Conservation (phyloP, 1,140 invertebrate species). For the Neuroterus valhalla region DNA sequence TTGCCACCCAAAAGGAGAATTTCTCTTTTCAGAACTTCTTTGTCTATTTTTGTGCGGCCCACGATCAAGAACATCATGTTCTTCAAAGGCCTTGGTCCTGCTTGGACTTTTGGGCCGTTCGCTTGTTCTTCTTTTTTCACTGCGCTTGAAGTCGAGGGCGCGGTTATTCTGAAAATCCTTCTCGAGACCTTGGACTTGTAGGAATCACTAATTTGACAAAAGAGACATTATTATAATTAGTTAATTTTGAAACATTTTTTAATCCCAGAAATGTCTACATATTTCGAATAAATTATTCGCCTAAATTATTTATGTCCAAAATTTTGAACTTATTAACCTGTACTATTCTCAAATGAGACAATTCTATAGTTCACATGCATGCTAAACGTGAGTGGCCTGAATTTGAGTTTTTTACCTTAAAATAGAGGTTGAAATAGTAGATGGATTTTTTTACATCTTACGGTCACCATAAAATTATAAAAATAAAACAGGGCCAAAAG, state of each 20-base stretch:
- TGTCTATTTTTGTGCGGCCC: conserved; percentile 78
- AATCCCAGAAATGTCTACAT: conserved; percentile 45
- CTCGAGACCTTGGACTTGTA: conserved; percentile 81
- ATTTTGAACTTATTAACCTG: too few species aligned
- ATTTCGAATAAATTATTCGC: too few species aligned
- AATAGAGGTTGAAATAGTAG: too few species aligned
- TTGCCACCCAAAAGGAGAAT: conserved; percentile 87
- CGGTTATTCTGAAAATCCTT: conserved; percentile 78
- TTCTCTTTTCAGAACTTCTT: conserved; percentile 80
- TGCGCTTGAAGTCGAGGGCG: conserved; percentile 71
- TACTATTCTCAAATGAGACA: too few species aligned
- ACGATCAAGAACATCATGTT: conserved; percentile 88
- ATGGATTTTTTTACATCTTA: too few species aligned
- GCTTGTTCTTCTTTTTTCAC: conserved; percentile 78
- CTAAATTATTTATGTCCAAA: too few species aligned
- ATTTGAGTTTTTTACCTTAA: too few species aligned
- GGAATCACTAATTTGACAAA: conserved; percentile 38
- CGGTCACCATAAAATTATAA: too few species aligned
- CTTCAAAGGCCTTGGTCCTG: conserved; percentile 81
- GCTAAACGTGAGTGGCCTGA: too few species aligned
- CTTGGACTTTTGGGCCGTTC: conserved; percentile 78
- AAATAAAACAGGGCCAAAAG: too few species aligned
- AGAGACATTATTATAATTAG: background rate
- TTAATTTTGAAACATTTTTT: conserved; percentile 49
- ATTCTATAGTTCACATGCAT: too few species aligned